Base-by-base conservation (phyloP, 2,888 invertebrate genomes). In the Dryobotodes eremita region DNA sequence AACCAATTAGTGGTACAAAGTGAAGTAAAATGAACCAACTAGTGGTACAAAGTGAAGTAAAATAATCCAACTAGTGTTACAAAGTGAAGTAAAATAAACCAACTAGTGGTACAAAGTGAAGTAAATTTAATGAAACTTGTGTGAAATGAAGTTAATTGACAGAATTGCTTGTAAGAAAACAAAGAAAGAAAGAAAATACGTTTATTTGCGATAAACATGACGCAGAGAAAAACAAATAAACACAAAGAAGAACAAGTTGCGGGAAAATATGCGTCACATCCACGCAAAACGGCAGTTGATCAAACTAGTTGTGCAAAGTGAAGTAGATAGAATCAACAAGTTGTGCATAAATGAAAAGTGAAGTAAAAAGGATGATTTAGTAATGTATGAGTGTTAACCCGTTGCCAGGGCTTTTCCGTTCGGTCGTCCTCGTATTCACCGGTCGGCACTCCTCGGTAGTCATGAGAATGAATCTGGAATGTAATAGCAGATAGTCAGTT, bases 321-420 rank as follows among this genome's bases (percentile, higher is more conserved):
- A 78, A 68, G 59, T 68, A 77, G 36, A 17, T 53, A 20, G 23
- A 62, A n/a, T 57, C n/a, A 57, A 65, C 36, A 48, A 48, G 13
- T 17, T 31, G 50, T 61, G 50, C 53, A n/a, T 31, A 6, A 71
- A 59, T 83, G 71, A 13, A 61, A 69, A 36, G 61, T 81, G 62
- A 83, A 84, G 72, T 64, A 80, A 48, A 71, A 17, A 42, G 11
- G 10, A 46, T 82, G 84, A 72, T 62, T 57, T 68, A 80, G 61
- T 85, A 77, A 55, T 80, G 86, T 31, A 48, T 72, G 77, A 75
- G 66, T 81, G 77, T 90, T 93, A 91, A 95, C 95, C 95, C 95
- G 93, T 83, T 95, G 93, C 94, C 95, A 95, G 90, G 95, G 94
- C 90, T 95, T 95, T 93, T 95, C 95, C 64, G 92, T 83, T 82